Conservation (phyloP, 2,797 vertebrate genomes). For the Rhinoraja longicauda region DNA sequence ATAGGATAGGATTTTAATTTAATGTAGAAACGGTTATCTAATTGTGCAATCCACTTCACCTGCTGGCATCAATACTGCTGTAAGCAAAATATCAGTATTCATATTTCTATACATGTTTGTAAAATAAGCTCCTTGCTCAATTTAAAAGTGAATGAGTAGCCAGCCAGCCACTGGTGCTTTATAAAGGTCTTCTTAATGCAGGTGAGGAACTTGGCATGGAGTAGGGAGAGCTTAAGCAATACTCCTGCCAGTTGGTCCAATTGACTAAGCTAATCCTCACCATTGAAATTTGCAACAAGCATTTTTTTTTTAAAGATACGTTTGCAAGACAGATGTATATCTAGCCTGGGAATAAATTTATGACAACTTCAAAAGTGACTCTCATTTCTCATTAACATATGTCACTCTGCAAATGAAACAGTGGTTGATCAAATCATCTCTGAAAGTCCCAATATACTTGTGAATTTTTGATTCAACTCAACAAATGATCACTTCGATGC, state of each 20-base stretch:
- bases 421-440: not conserved
- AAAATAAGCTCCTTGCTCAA: too few species aligned
- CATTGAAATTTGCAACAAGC: too few species aligned
- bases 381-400: not conserved
- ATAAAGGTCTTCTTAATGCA: too few species aligned
- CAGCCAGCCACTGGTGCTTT: not conserved
- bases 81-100: not conserved
- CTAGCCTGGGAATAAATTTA: too few species aligned
- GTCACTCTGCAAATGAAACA: not conserved
- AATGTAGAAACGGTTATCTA: not conserved
- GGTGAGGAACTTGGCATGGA: too few species aligned
- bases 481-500: not conserved
- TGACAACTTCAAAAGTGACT: too few species aligned
- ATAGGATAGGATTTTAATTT: not conserved
- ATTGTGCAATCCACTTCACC: not conserved
- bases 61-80: not conserved
- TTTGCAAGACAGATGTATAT: too few species aligned
- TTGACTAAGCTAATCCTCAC: too few species aligned
- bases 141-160: too few species aligned
- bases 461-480: not conserved
- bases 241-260: too few species aligned
- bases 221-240: too few species aligned
- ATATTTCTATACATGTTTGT: not conserved
- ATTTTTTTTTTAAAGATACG: too few species aligned
- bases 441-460: not conserved